phyloP scores from a whole-genome alignment of 2,113 vertebrate species.

The Agelaius tricolor region DNA sequence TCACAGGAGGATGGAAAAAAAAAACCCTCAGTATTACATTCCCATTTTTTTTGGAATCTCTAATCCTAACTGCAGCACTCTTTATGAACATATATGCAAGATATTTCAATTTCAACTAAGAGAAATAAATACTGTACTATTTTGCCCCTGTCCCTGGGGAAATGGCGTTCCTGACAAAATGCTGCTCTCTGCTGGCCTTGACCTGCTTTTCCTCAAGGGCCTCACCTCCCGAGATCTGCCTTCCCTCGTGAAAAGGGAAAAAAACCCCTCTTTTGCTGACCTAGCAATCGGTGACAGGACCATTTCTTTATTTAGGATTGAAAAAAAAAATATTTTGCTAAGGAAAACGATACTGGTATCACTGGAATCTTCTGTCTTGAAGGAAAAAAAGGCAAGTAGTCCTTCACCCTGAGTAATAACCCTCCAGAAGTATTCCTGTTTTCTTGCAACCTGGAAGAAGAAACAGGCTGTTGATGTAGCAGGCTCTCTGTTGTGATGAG shows the following conservation, averaged over 20 bases:
- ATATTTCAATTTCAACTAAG: not conserved
- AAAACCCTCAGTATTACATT: not conserved
- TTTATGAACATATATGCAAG: not conserved
- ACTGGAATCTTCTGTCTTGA: not conserved
- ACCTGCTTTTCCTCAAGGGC: not conserved
- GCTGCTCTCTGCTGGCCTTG: constrained; percentile 47
- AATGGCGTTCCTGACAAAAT: not conserved
- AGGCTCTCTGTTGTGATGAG: not conserved
- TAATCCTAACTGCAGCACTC: not conserved
- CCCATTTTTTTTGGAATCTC: not conserved
- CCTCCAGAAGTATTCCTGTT: not conserved
- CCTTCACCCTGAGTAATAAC: not conserved
- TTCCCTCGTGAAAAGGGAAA: not conserved
- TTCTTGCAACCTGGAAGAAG: not conserved
- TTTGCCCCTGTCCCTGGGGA: not conserved
- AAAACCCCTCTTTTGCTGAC: not conserved
- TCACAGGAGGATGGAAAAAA: not conserved
- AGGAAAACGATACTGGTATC: not conserved
- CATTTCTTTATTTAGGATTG: not conserved
- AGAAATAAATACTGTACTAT: not conserved
- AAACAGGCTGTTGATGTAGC: not conserved
- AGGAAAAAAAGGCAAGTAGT: not conserved
- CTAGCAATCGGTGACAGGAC: rapidly evolving
- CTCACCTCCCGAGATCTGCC: not conserved
- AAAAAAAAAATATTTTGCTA: not conserved